Evolutionary conservation across 2,888 invertebrate genomes (phyloP).

Genomic region (Oxycera nigricornis): DNA sequence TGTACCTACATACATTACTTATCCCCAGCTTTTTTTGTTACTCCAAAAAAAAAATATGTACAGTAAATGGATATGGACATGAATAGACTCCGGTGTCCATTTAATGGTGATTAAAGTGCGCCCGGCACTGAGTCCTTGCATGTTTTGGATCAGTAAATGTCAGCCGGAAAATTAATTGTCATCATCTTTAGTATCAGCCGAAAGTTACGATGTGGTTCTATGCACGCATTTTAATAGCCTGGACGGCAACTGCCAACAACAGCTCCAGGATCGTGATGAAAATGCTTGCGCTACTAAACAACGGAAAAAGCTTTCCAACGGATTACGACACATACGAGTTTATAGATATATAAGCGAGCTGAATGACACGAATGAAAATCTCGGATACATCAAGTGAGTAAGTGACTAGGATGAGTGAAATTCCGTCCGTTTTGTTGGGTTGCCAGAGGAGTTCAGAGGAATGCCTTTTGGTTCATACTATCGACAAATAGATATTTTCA

Average conservation of each 20-base stretch:
- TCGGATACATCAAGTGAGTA: slow-evolving; percentile 1
- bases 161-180: slow-evolving; percentile 4
- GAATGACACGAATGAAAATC: background rate
- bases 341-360: background rate
- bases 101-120: slow-evolving; percentile 6
- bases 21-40: too few relatives aligned
- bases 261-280: background rate
- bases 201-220: background rate
- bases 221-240: background rate
- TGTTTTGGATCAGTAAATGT: background rate
- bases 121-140: background rate
- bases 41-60: background rate
- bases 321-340: background rate
- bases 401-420: background rate
- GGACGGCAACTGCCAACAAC: background rate
- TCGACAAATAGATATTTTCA: too few relatives aligned
- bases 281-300: background rate
- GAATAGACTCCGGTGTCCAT: background rate
- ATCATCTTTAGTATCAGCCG: background rate
- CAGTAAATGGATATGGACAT: background rate
- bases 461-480: too few relatives aligned
- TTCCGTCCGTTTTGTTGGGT: background rate
- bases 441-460: background rate
- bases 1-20: too few relatives aligned
- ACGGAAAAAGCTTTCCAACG: background rate